Percentiles rank a stretch among this genome's conserved stretches.
These are phyloP conservation scores for Liparis tanakae DNA, from an alignment of 2,797 vertebrate genomes.

Conservation along the genomic window DNA sequence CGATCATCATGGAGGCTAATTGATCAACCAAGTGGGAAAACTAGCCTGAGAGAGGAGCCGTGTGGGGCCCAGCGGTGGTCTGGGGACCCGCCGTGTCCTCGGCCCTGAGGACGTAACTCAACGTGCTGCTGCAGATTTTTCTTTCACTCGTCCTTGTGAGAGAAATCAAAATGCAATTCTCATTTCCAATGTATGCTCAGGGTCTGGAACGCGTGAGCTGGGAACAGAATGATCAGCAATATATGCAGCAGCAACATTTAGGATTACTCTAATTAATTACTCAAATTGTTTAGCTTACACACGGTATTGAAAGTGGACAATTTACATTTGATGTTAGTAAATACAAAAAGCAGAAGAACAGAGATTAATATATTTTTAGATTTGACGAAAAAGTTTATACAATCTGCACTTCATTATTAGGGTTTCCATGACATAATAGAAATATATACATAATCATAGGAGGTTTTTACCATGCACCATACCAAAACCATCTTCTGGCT, in stretches of 20 bases:
- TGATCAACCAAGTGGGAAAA: slow-evolving; percentile 38
- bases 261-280: not conserved
- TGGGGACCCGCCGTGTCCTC: too few relatives aligned
- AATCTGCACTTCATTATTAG: not conserved
- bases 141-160: not conserved
- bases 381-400: not conserved
- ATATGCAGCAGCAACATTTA: not conserved
- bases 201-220: slow-evolving; percentile 1
- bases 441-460: not conserved
- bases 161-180: slow-evolving; percentile 7
- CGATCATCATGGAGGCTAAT: slow-evolving; percentile 50
- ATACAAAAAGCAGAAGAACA: not conserved
- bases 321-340: not conserved
- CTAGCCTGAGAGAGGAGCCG: not conserved
- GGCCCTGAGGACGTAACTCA: not conserved
- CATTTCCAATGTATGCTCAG: slow-evolving; percentile 1
- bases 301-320: not conserved
- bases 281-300: not conserved
- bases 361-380: not conserved
- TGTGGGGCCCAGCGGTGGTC: not conserved
- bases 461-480: not conserved
- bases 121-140: not conserved
- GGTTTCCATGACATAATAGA: not conserved
- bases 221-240: slow-evolving; percentile 9
- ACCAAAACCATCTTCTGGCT: not conserved